Evolutionary conservation across 2,888 invertebrate species (phyloP).

Genomic region (Rhamphomyia laevipes): DNA sequence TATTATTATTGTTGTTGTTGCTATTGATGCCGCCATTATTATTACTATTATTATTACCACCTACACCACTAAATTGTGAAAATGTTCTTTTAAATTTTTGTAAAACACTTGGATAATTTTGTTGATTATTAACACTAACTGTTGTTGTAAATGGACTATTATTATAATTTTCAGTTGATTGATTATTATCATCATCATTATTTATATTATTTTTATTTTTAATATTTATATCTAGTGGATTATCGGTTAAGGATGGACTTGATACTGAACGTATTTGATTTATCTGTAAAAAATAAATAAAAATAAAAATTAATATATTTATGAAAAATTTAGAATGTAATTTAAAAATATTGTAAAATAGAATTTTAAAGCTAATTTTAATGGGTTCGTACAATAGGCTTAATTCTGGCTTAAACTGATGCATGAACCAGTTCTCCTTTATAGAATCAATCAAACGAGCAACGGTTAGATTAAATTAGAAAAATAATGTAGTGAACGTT

Average conservation of each 20-base stretch:
- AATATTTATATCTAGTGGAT: slow-evolving; percentile 15
- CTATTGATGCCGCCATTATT: neutral
- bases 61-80: slow-evolving; percentile 37
- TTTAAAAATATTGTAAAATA: too few relatives aligned
- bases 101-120: slow-evolving; percentile 45
- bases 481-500: too few relatives aligned
- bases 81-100: slow-evolving; percentile 62
- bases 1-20: neutral
- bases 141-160: slow-evolving; percentile 12
- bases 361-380: too few relatives aligned
- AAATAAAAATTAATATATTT: slow-evolving; percentile 5
- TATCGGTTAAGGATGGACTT: slow-evolving; percentile 33
- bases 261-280: slow-evolving; percentile 36
- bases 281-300: slow-evolving; percentile 22
- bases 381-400: too few relatives aligned
- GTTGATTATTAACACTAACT: slow-evolving; percentile 11
- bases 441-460: too few relatives aligned
- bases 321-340: too few relatives aligned
- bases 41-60: neutral
- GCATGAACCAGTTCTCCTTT: too few relatives aligned
- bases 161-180: slow-evolving; percentile 8
- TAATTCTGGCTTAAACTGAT: too few relatives aligned
- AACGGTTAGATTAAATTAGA: too few relatives aligned
- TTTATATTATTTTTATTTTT: slow-evolving; percentile 8
- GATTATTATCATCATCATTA: slow-evolving; percentile 10